These are phyloP conservation scores for Hybos culiciformis DNA, from an alignment of 2,888 invertebrate species.

Conservation along the genomic window DNA sequence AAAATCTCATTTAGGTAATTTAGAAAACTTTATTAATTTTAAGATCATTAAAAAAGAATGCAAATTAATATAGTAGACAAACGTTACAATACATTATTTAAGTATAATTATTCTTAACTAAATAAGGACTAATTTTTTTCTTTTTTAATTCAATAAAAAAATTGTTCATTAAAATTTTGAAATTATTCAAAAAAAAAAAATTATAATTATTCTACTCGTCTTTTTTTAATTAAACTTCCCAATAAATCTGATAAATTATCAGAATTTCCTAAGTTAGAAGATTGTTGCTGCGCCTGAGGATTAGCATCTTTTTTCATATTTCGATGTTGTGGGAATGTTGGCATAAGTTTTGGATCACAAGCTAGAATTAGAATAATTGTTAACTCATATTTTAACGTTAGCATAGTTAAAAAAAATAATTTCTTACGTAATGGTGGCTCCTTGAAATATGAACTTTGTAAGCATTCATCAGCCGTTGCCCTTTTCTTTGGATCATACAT, in stretches of 20 bases:
- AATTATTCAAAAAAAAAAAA: neutral
- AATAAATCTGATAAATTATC: slow-evolving; percentile 71
- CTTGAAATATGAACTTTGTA: slow-evolving; percentile 91
- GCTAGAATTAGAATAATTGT: too few relatives aligned
- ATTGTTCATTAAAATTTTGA: too few relatives aligned
- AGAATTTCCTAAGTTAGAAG: slow-evolving; percentile 22
- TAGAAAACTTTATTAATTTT: too few relatives aligned
- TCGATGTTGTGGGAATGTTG: slow-evolving; percentile 92
- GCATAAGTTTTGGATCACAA: slow-evolving; percentile 95
- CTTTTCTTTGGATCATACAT: slow-evolving; percentile 95
- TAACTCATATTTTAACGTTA: neutral
- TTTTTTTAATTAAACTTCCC: slow-evolving; percentile 67
- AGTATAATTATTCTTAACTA: too few relatives aligned
- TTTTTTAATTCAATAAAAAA: too few relatives aligned
- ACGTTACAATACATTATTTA: too few relatives aligned
- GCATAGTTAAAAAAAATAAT: too few relatives aligned
- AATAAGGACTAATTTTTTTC: too few relatives aligned
- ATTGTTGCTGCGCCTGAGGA: slow-evolving; percentile 1
- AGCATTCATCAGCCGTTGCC: slow-evolving; percentile 87
- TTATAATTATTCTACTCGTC: slow-evolving; percentile 49
- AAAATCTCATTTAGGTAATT: too few relatives aligned
- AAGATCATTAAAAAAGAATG: too few relatives aligned
- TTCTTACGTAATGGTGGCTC: slow-evolving; percentile 85
- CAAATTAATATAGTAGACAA: too few relatives aligned
- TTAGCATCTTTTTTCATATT: slow-evolving; percentile 48